Percentiles rank a stretch among this genome's conserved stretches.
Evolutionary conservation across 2,113 vertebrate species (phyloP).

Genomic region (Tetrao urogallus): DNA sequence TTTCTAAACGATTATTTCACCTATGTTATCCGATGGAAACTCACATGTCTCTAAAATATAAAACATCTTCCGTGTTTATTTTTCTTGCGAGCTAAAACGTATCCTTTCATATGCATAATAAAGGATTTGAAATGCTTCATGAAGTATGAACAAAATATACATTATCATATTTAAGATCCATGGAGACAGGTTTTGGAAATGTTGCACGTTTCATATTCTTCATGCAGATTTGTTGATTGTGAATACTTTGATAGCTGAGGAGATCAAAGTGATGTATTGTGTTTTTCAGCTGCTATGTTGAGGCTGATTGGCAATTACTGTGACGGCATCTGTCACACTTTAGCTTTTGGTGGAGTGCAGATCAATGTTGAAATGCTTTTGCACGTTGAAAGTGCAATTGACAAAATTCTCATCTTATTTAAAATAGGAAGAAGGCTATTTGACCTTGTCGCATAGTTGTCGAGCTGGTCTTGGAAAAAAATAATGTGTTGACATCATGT

Average conservation of each 20-base stretch:
- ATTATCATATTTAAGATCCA: conserved; percentile 66
- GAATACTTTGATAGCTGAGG: conserved; percentile 69
- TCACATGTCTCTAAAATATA: neutral
- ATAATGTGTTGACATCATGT: neutral
- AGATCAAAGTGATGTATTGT: conserved; percentile 81
- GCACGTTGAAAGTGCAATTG: conserved; percentile 56
- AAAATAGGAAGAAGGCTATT: conserved; percentile 22
- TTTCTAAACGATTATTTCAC: conserved; percentile 34
- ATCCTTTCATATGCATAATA: conserved; percentile 30
- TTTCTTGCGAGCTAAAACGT: conserved; percentile 9
- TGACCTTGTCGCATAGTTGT: conserved; percentile 27
- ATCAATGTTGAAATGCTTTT: conserved; percentile 65
- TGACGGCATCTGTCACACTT: conserved; percentile 78
- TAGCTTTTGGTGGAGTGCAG: conserved; percentile 61
- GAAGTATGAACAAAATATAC: conserved; percentile 63
- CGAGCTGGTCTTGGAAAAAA: conserved; percentile 6
- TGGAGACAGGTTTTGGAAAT: conserved; percentile 64
- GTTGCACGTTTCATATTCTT: conserved; percentile 72
- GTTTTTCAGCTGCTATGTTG: conserved; percentile 76
- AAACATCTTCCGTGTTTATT: conserved; percentile 10
- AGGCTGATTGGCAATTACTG: conserved; percentile 77
- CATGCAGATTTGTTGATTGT: conserved; percentile 71
- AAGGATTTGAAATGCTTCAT: conserved; percentile 45
- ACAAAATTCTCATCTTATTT: conserved; percentile 64
- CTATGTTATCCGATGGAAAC: neutral